Evolutionary conservation across 2,113 vertebrate genomes (phyloP).

Genomic region (Heliornis fulica): DNA sequence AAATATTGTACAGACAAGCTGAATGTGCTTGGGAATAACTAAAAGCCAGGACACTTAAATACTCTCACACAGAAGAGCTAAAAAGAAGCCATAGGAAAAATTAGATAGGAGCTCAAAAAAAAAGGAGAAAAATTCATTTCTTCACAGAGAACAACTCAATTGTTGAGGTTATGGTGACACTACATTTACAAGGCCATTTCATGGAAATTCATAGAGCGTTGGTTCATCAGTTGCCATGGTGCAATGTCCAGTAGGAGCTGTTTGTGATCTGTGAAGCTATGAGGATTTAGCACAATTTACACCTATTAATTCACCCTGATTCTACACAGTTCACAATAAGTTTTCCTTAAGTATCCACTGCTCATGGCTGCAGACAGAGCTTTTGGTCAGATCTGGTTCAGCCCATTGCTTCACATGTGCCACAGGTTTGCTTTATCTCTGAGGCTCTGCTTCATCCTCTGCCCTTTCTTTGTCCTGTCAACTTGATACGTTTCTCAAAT

Average conservation of each 20-base stretch:
- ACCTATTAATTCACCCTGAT: background rate
- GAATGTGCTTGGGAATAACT: background rate
- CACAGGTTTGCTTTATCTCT: background rate
- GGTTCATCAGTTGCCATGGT: background rate
- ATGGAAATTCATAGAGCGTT: background rate
- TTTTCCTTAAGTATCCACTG: background rate
- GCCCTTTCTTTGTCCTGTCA: background rate
- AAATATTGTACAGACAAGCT: background rate
- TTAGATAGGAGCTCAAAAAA: background rate
- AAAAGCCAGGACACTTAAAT: background rate
- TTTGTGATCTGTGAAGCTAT: background rate
- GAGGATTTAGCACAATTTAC: background rate
- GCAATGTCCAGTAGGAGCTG: background rate
- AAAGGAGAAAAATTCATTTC: background rate
- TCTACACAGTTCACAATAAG: background rate
- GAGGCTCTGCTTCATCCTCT: background rate
- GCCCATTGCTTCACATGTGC: background rate
- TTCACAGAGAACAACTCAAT: background rate
- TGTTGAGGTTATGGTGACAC: background rate
- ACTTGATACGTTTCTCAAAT: background rate
- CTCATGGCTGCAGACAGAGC: background rate
- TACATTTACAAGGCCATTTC: background rate
- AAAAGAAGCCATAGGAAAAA: background rate
- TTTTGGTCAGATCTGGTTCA: background rate
- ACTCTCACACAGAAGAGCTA: background rate